Evolutionary conservation across 2,888 invertebrate species (phyloP).

Genomic region (Drosophila recens): DNA sequence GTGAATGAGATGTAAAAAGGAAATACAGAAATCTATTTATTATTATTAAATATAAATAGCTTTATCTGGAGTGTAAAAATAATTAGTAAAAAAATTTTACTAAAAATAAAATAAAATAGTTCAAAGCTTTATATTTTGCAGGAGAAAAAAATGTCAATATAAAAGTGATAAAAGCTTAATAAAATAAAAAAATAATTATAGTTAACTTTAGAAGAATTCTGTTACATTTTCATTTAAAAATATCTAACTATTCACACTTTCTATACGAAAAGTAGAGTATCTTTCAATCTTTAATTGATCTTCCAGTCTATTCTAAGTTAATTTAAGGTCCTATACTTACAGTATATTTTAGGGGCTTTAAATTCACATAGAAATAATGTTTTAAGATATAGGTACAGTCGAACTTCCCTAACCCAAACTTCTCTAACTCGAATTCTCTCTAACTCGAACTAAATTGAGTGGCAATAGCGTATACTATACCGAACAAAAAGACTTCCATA

Average conservation of each 20-base stretch:
- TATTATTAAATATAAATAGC: neutral
- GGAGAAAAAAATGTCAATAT: no score
- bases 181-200: no score
- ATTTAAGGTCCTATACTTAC: neutral
- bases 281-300: neutral
- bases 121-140: no score
- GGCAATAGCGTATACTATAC: no score
- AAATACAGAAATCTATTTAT: neutral
- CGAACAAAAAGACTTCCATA: no score
- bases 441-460: no score
- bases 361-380: neutral
- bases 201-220: no score
- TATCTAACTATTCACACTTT: neutral
- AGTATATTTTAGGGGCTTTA: neutral
- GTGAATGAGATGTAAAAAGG: slow-evolving; percentile 7
- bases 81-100: neutral
- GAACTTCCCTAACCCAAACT: no score
- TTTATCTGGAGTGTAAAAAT: neutral
- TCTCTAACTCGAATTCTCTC: no score
- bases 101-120: no score
- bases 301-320: neutral
- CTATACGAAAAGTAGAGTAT: neutral
- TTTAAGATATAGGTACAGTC: neutral
- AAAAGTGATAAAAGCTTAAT: no score
- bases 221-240: no score